A percentile compares a stretch with the other conserved stretches of the same genome.
Evolutionary conservation across 2,797 vertebrate genomes (phyloP).

Genomic region (Sciurus vulgaris): DNA sequence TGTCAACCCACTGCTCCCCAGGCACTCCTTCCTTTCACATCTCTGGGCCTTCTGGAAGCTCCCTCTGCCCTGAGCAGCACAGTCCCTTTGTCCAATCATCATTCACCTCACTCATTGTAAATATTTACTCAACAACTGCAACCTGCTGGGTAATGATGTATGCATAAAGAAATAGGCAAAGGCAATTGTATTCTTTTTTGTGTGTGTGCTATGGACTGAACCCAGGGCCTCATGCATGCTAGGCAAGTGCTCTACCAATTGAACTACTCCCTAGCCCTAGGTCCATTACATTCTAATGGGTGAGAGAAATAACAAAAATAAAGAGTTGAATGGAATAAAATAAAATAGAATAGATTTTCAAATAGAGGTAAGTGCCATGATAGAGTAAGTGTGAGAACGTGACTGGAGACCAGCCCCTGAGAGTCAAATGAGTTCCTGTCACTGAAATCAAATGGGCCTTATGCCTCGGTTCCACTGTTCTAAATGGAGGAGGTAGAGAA

Average conservation of each 20-base stretch:
- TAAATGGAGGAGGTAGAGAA: background rate
- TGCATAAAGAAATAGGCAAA: background rate
- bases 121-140: background rate
- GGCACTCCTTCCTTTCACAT: too few species aligned
- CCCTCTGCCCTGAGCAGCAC: background rate
- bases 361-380: background rate
- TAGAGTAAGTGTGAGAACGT: background rate
- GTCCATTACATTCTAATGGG: background rate
- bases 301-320: background rate
- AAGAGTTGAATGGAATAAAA: background rate
- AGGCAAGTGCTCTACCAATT: too few species aligned
- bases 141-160: fast-evolving
- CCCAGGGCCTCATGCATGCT: too few species aligned
- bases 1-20: background rate
- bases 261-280: too few species aligned
- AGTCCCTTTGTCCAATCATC: background rate
- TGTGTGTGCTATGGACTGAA: too few species aligned
- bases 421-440: background rate
- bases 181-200: background rate
- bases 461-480: too few species aligned
- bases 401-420: too few species aligned
- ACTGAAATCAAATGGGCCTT: background rate
- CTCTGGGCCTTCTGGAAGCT: background rate
- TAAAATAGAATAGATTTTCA: background rate
- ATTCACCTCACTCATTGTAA: background rate